Evolutionary conservation across 2,113 vertebrate genomes (phyloP).

Genomic region (Galeopterus variegatus): DNA sequence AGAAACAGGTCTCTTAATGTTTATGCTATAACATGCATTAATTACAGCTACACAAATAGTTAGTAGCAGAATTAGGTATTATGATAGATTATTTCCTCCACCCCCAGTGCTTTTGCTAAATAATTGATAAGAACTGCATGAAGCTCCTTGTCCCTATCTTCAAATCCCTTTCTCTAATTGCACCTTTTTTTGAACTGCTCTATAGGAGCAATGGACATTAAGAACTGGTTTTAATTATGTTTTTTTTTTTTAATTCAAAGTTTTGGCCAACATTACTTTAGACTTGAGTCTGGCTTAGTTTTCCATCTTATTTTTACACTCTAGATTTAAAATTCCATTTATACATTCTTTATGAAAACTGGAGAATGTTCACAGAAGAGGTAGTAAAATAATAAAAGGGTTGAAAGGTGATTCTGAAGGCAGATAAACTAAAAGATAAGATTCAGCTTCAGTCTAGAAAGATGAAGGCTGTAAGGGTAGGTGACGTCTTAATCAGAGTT

Average conservation of each 20-base stretch:
- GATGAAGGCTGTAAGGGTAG: neutral
- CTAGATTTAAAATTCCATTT: neutral
- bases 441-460: constrained; percentile 7
- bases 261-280: neutral
- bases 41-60: neutral
- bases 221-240: neutral
- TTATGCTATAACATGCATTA: neutral
- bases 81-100: neutral
- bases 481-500: neutral
- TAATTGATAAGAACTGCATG: neutral
- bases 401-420: neutral
- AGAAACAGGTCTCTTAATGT: neutral
- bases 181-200: neutral
- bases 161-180: neutral
- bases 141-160: neutral
- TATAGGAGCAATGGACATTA: neutral
- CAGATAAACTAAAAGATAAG: neutral
- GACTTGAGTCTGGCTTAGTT: neutral
- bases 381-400: neutral
- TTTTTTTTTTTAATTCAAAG: neutral
- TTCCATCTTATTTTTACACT: constrained; percentile 37
- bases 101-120: neutral
- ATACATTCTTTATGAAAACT: neutral
- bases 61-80: neutral
- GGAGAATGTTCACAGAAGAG: constrained; percentile 8